Evolutionary conservation across 1,140 invertebrate genomes (phyloP), one percentile per base, ranked within the genome.

Genomic region (Zaprionus lachaisei): DNA sequence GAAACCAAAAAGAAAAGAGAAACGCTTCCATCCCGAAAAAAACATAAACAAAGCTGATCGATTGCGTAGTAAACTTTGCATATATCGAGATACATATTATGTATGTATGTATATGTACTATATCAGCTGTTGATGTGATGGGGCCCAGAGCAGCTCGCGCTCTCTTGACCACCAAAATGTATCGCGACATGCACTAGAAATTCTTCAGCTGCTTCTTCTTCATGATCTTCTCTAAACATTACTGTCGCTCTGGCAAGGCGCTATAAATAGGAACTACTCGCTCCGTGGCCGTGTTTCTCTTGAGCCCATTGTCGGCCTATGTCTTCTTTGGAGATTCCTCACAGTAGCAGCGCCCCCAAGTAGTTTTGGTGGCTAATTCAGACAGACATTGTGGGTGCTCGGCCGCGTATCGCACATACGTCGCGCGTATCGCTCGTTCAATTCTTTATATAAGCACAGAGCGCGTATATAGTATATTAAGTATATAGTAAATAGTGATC

Each of bases 251-350:
- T 51, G 47, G 47, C 78, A 80, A 47, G n/a, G 7, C 41, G 47
- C 85, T 87, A 87, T 81, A 72, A 87, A 87, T 87, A 87, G 81
- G 74, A 34, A 24, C 64, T 64, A 49, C 58, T 55, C 62, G 38
- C 17, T 11, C 20, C 4, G 17, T 62, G 51, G 63, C 14, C 22
- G n/a, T 24, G 47, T 26, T 81, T 87, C 84, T 87, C 84, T 87
- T 84, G 78, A 81, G 84, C 73, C 47, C 47, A 34, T 34, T 34
- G 20, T 51, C 20, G 47, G 47, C 47, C 47, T 20, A 22, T 24
- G 47, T 51, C 65, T 74, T 84, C 41, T 87, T 87, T 87, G 84
- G 84, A 87, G 85, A 87, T 89, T 87, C 72, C 81, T 73, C 78
- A 70, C 83, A 86, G 83, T 89, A 86, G 83, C 72, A 86, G 83